Base-by-base conservation (phyloP, 2,888 invertebrate genomes). In the Hypselothyrea guttata region DNA sequence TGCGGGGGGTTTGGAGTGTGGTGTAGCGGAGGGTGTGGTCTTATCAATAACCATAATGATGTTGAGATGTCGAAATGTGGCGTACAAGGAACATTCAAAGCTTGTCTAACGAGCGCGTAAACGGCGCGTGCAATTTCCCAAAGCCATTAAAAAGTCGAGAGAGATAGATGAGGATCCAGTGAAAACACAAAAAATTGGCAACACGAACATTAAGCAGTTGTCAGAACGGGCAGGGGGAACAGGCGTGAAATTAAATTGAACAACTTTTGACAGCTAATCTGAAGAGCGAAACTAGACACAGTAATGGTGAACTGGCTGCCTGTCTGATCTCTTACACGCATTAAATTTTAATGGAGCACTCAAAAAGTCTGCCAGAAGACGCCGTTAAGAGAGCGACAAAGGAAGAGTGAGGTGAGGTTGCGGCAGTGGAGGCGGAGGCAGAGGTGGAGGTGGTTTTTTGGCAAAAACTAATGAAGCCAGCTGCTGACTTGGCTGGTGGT, bases 281-380 rank as follows among this genome's bases (percentile, higher is more conserved):
- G 56, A 57, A 27, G 34, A 61, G 54, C 59, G 55, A 40, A 60
- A 70, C 64, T 75, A 75, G 70, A 71, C 52, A 16, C n/a, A n/a
- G 41, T 31, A 31, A 48, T 11, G 34, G 18, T 45, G 31, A 41
- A 44, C 38, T 42, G 68, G 22, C 22, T 5, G 22, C 22, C 22
- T 22, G 22, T 22, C 83, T 76, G 76, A 76, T 77, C 77, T 74
- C 56, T 73, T 81, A 77, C 75, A 82, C 59, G 77, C 85, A 86
- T 86, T 74, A 87, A 86, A 87, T 84, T 87, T 87, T 86, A 87
- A 87, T 87, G 87, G 73, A 63, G 60, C 81, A 81, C 78, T 76
- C 79, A 82, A 66, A 79, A 67, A 75, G 86, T 75, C 86, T 82
- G 86, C 61, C 79, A 51, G 48, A 71, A 78, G 60, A 63, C 75